phyloP scores from a whole-genome alignment of 2,888 invertebrate species.

The Drosophila pegasa region DNA sequence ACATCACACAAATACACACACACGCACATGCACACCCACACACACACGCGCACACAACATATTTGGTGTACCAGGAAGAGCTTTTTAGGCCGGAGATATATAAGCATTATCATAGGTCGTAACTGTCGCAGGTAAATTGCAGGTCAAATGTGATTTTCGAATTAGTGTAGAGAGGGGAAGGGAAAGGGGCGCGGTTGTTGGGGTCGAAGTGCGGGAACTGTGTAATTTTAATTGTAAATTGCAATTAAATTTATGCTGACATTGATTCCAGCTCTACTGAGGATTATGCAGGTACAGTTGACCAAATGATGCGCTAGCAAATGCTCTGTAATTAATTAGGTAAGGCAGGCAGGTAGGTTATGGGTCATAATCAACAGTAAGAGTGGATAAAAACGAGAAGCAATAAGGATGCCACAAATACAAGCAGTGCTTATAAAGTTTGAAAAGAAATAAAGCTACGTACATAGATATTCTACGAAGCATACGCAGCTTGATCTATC shows the following conservation, averaged over 20 bases:
- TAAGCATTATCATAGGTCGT: conserved; percentile 40
- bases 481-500: no score
- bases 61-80: conserved; percentile 38
- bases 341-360: not conserved
- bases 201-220: not conserved
- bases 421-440: no score
- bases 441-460: no score
- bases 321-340: conserved; percentile 12
- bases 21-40: not conserved
- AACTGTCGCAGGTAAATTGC: conserved; percentile 35
- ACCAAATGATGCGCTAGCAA: not conserved
- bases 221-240: conserved; percentile 68
- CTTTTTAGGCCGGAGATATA: conserved; percentile 37
- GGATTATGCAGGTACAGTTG: conserved; percentile 12
- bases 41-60: conserved; percentile 12
- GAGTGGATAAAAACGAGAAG: no score
- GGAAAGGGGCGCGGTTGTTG: fast-evolving
- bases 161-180: not conserved
- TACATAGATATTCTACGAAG: no score
- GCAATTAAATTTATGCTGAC: conserved; percentile 52
- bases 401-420: no score
- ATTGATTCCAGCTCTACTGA: conserved; percentile 39
- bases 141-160: conserved; percentile 44
- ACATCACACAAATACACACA: conserved; percentile 29
- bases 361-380: no score